A percentile compares a stretch with the other conserved stretches of the same genome.
Conservation (phyloP, 2,888 invertebrate species). For the Apamea monoglypha region DNA sequence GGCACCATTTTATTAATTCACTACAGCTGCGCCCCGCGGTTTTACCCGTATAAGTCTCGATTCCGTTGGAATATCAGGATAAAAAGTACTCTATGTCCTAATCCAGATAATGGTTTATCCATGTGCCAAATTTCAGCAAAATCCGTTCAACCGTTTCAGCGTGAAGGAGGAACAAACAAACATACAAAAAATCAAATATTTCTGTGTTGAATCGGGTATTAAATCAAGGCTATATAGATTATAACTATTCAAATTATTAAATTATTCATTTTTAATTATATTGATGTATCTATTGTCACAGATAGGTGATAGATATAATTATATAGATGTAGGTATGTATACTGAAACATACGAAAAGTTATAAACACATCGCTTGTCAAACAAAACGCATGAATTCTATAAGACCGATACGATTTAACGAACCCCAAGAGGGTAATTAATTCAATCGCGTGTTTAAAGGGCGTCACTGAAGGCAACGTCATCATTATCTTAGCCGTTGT, state of each 20-base stretch:
- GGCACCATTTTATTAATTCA: constrained; percentile 60
- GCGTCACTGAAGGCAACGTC: constrained; percentile 76
- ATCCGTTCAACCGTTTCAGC: neutral
- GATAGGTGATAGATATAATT: neutral
- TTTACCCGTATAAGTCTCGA: neutral
- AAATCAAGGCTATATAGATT: neutral
- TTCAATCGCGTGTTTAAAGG: constrained; percentile 70
- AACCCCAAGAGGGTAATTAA: constrained; percentile 72
- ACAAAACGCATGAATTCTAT: constrained; percentile 59
- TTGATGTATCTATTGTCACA: neutral
- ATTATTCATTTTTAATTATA: neutral
- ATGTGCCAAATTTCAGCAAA: neutral
- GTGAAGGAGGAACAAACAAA: neutral
- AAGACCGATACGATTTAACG: constrained; percentile 64
- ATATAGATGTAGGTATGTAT: neutral
- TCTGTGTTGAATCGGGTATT: neutral
- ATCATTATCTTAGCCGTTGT: constrained; percentile 84
- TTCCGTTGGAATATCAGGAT: neutral
- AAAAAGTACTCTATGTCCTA: neutral
- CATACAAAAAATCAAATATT: neutral
- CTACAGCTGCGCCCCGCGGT: neutral
- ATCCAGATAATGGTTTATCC: neutral
- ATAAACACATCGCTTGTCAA: constrained; percentile 30
- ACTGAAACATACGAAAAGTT: neutral
- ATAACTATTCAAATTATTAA: neutral